Conservation (phyloP, 2,113 vertebrate species). For the Microtus richardsoni region DNA sequence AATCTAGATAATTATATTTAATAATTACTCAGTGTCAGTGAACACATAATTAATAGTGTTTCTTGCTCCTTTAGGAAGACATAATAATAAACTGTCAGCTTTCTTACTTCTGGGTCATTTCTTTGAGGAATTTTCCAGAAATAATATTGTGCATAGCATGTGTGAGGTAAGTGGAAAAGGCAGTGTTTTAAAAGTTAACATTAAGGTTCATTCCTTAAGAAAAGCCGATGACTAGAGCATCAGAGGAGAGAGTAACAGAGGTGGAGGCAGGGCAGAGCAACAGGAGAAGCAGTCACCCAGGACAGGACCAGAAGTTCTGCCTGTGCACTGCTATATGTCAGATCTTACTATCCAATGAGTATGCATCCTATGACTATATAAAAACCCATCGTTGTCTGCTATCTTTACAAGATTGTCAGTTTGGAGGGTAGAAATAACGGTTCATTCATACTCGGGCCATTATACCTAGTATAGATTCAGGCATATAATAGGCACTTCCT, state of each 20-base stretch:
- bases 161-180: background rate
- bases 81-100: background rate
- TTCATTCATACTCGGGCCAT: background rate
- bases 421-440: background rate
- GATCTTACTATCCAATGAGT: background rate
- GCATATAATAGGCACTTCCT: background rate
- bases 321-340: background rate
- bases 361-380: background rate
- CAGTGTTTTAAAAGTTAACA: background rate
- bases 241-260: background rate
- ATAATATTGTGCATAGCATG: background rate
- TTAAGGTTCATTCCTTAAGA: background rate
- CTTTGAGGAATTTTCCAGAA: background rate
- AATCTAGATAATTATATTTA: constrained; percentile 1
- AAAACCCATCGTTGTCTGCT: background rate
- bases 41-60: background rate
- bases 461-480: background rate
- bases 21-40: background rate
- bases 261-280: background rate
- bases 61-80: background rate
- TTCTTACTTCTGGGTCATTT: constrained; percentile 25
- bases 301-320: background rate
- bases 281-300: background rate
- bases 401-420: background rate
- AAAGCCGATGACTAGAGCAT: background rate